phyloP scores from a whole-genome alignment of 2,888 invertebrate species.

The Xanthia icteritia region DNA sequence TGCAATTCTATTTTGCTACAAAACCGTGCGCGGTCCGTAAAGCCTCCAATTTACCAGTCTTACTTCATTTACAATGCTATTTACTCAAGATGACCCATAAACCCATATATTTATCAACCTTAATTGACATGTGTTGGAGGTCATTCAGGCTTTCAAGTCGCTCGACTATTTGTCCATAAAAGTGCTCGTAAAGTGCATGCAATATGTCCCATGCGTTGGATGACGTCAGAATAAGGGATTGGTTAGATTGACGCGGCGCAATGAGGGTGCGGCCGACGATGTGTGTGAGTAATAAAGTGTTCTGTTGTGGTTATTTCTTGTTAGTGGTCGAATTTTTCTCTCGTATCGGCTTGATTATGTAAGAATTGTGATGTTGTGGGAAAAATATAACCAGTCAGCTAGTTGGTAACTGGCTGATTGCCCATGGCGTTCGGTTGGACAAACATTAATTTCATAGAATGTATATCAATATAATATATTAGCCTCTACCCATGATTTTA shows the following conservation, averaged over 20 bases:
- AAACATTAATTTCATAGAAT: not conserved
- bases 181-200: constrained; percentile 60
- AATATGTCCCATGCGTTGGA: constrained; percentile 52
- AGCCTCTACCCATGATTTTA: no score
- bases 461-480: not conserved
- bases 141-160: constrained; percentile 43
- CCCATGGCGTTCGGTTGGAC: not conserved
- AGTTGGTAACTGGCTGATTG: no score
- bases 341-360: not conserved
- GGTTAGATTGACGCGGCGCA: constrained; percentile 37
- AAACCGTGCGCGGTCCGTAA: not conserved
- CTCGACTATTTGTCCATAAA: constrained; percentile 59
- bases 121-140: constrained; percentile 57
- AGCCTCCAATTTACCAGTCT: not conserved
- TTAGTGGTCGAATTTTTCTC: not conserved
- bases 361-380: not conserved
- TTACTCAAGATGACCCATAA: constrained; percentile 52
- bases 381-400: not conserved
- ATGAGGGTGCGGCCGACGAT: constrained; percentile 39
- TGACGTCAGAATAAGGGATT: constrained; percentile 52
- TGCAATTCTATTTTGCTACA: not conserved
- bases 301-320: not conserved
- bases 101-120: constrained; percentile 57
- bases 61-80: constrained; percentile 45
- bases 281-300: constrained; percentile 19